Evolutionary conservation across 1,140 invertebrate species (phyloP).

Genomic region (Lasaia peninsularis): DNA sequence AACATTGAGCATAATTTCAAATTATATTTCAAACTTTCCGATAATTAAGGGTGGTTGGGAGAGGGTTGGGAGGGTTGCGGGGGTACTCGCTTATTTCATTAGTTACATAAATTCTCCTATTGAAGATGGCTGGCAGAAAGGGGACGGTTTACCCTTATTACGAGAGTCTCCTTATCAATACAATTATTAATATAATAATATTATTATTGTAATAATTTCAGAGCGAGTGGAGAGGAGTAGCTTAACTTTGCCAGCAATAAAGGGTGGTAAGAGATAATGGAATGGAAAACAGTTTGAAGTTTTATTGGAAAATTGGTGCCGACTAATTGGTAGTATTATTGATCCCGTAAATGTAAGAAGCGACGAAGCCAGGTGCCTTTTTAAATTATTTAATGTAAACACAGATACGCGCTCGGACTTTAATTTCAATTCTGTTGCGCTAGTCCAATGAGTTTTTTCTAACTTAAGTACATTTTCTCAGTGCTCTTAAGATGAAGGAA

Average conservation of each 20-base stretch:
- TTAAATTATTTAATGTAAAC: constrained; percentile 15
- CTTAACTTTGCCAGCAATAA: constrained; percentile 75
- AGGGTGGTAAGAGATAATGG: constrained; percentile 75
- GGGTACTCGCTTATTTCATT: constrained; percentile 74
- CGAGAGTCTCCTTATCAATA: constrained; percentile 77
- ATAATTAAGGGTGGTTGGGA: constrained; percentile 71
- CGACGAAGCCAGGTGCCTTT: constrained; percentile 17
- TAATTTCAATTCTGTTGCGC: no score
- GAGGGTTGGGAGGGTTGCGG: constrained; percentile 44
- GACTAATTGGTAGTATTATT: constrained; percentile 75
- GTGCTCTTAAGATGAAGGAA: no score
- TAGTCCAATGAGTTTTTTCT: no score
- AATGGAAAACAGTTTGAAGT: constrained; percentile 77
- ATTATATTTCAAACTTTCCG: constrained; percentile 77
- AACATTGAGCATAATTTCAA: constrained; percentile 77
- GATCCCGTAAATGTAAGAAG: constrained; percentile 57
- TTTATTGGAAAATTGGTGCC: constrained; percentile 76
- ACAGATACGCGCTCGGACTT: no score
- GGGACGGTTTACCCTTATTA: constrained; percentile 77
- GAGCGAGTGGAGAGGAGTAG: constrained; percentile 67
- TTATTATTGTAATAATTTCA: constrained; percentile 77
- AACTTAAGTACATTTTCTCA: no score
- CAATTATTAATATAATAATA: constrained; percentile 77
- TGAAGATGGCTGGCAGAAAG: constrained; percentile 76
- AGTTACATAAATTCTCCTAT: constrained; percentile 77